Conservation (phyloP, 2,888 invertebrate species). For the Bruchidius siliquastri region DNA sequence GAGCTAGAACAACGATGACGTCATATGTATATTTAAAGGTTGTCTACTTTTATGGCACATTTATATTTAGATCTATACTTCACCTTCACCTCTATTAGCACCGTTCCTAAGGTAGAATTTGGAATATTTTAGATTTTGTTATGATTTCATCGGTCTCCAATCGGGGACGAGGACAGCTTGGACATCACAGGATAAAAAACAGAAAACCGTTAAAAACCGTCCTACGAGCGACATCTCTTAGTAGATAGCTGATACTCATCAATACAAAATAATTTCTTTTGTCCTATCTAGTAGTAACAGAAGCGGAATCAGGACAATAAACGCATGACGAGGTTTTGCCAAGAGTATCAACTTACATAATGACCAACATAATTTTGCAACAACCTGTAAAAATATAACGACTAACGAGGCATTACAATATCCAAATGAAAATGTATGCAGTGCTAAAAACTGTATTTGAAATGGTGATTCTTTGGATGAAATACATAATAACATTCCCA, state of each 20-base stretch:
- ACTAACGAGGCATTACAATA: too few relatives aligned
- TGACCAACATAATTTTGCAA: too few relatives aligned
- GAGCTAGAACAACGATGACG: constrained; percentile 13
- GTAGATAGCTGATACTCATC: too few relatives aligned
- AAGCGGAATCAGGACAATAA: neutral
- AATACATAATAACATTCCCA: too few relatives aligned
- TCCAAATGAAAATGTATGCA: too few relatives aligned
- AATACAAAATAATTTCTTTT: too few relatives aligned
- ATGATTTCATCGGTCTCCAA: neutral
- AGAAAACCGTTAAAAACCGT: neutral
- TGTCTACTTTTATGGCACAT: constrained; percentile 4
- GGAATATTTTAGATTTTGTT: neutral
- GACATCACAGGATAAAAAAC: neutral
- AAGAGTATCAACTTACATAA: too few relatives aligned
- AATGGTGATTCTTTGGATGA: too few relatives aligned
- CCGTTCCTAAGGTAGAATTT: neutral
- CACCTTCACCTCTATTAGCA: neutral
- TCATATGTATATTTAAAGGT: constrained; percentile 17
- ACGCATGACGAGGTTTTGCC: neutral
- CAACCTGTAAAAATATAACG: too few relatives aligned
- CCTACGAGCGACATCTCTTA: neutral
- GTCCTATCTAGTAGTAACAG: too few relatives aligned
- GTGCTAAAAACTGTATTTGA: too few relatives aligned
- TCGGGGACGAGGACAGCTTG: neutral
- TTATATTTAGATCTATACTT: neutral